Conservation (phyloP, 2,888 invertebrate species). For the Caenorhabditis plicata region DNA sequence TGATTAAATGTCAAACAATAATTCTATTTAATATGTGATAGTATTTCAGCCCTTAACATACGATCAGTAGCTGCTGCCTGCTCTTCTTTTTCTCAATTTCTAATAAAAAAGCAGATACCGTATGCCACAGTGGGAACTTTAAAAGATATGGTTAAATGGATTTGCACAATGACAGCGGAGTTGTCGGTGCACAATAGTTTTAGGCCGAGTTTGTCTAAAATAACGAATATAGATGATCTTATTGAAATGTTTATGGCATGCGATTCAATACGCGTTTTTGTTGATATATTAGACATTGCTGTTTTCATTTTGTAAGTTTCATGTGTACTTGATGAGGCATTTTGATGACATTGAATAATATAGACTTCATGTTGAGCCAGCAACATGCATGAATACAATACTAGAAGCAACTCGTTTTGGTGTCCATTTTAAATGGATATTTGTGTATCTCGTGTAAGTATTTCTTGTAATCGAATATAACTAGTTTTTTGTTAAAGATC, state of each 20-base stretch:
- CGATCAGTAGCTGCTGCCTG: no score
- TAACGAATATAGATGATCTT: constrained; percentile 8
- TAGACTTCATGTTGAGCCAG: constrained; percentile 20
- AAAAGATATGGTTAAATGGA: no score
- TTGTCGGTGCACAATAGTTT: constrained; percentile 33
- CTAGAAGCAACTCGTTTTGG: constrained; percentile 41
- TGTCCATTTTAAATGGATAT: constrained; percentile 45
- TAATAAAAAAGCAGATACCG: no score
- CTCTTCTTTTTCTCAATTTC: no score
- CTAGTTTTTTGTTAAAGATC: constrained; percentile 17
- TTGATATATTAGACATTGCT: constrained; percentile 13
- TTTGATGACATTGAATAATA: not conserved
- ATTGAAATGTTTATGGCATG: constrained; percentile 15
- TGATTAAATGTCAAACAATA: no score
- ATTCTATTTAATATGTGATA: no score
- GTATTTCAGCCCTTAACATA: no score
- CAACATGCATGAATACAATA: constrained; percentile 33
- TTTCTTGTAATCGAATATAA: not conserved
- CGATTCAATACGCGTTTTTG: constrained; percentile 14
- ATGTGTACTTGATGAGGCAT: not conserved
- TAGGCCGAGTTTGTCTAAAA: constrained; percentile 24
- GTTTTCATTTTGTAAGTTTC: constrained; percentile 9
- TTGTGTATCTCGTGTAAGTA: constrained; percentile 45
- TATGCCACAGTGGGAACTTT: no score
- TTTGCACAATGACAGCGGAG: constrained; percentile 34